A percentile compares a stretch with the other conserved stretches of the same genome.
phyloP scores from a whole-genome alignment of 2,113 vertebrate species.

The Chaetura pelagica region DNA sequence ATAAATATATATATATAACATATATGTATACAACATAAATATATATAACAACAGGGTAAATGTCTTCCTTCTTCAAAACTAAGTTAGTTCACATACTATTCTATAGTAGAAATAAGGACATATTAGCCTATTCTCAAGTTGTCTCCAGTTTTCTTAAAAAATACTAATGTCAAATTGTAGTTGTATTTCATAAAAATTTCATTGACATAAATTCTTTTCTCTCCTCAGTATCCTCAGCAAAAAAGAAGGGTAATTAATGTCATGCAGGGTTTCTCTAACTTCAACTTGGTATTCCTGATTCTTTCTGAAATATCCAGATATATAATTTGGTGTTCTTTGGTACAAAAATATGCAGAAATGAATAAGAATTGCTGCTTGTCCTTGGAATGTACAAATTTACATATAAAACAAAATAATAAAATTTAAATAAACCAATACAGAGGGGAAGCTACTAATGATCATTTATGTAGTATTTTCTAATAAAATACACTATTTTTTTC shows the following conservation, averaged over 20 bases:
- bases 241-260: background rate
- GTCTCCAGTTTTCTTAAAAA: background rate
- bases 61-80: background rate
- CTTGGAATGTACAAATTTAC: background rate
- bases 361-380: background rate
- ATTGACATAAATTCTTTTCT: background rate
- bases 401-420: background rate
- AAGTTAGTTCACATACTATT: background rate
- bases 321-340: background rate
- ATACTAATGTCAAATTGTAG: background rate
- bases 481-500: background rate
- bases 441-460: background rate
- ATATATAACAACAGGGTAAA: background rate
- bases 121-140: background rate
- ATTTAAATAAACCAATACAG: fast-evolving
- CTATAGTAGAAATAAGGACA: background rate
- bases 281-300: background rate
- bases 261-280: background rate
- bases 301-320: background rate
- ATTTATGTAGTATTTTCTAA: background rate
- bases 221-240: background rate
- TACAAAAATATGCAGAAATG: background rate
- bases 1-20: no score
- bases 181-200: background rate
- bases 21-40: no score